These are phyloP conservation scores for Lordiphosa clarofinis DNA, from an alignment of 1,140 invertebrate genomes.

Conservation along the genomic window DNA sequence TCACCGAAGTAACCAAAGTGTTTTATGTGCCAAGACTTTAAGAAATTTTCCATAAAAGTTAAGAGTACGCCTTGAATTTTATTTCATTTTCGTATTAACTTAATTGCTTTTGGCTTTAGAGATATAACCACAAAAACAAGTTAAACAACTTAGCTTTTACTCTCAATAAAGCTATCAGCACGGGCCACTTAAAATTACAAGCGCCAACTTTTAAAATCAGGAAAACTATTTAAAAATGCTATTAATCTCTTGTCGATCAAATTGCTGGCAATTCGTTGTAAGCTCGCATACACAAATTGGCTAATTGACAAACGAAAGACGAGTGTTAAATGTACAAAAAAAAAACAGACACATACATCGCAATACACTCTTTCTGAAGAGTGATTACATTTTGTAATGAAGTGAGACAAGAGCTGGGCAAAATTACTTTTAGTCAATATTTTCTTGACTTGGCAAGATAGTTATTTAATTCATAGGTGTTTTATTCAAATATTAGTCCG, in stretches of 20 bases:
- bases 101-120: slow-evolving; percentile 21
- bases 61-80: background rate
- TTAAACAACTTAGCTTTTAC: background rate
- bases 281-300: slow-evolving; percentile 36
- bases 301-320: slow-evolving; percentile 46
- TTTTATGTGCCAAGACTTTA: slow-evolving; percentile 32
- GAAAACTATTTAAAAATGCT: slow-evolving; percentile 58
- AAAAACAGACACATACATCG: background rate
- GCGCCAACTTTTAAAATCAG: slow-evolving; percentile 8
- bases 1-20: slow-evolving; percentile 22
- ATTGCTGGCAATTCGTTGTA: slow-evolving; percentile 36
- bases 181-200: slow-evolving; percentile 27
- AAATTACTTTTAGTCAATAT: too few species aligned
- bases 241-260: slow-evolving; percentile 65
- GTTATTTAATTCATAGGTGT: too few species aligned
- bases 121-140: slow-evolving; percentile 2
- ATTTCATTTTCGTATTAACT: slow-evolving; percentile 12
- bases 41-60: slow-evolving; percentile 12
- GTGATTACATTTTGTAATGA: background rate
- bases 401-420: too few species aligned
- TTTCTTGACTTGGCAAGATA: too few species aligned
- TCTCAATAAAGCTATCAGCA: slow-evolving; percentile 45
- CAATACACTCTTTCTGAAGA: slow-evolving; percentile 7
- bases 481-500: too few species aligned
- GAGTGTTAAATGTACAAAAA: slow-evolving; percentile 4